A percentile compares a stretch with the other conserved stretches of the same genome.
phyloP scores from a whole-genome alignment of 2,888 invertebrate genomes.

The Tenthredo notha region DNA sequence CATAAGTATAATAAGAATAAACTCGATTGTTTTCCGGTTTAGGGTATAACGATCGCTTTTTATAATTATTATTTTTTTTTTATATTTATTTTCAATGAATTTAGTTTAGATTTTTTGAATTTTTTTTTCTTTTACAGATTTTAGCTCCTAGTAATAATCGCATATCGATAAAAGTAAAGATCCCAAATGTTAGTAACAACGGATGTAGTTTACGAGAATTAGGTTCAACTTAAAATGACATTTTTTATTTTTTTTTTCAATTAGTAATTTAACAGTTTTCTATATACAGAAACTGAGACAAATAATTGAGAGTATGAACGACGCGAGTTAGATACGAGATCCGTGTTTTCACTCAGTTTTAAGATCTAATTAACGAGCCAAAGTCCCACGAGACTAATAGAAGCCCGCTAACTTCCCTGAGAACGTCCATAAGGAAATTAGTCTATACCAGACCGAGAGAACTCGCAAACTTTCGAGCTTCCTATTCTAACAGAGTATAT shows the following conservation, averaged over 20 bases:
- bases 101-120: background rate
- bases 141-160: background rate
- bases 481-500: background rate
- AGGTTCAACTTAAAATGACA: background rate
- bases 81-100: background rate
- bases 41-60: too few relatives aligned
- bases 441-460: conserved; percentile 18
- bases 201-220: background rate
- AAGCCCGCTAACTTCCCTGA: conserved; percentile 67
- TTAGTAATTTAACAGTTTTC: background rate
- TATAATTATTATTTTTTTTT: too few relatives aligned
- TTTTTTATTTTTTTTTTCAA: background rate
- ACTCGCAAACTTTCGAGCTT: conserved; percentile 10
- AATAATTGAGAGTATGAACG: background rate
- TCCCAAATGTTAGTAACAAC: background rate
- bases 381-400: conserved; percentile 65
- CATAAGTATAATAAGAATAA: background rate
- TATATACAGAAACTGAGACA: background rate
- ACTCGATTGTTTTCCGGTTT: background rate
- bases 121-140: background rate
- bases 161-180: background rate
- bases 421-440: conserved; percentile 64
- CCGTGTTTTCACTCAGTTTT: conserved; percentile 66
- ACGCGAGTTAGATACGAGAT: conserved; percentile 32
- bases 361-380: conserved; percentile 69